phyloP scores from a whole-genome alignment of 1,140 invertebrate genomes.

The Melitaea cinxia region DNA sequence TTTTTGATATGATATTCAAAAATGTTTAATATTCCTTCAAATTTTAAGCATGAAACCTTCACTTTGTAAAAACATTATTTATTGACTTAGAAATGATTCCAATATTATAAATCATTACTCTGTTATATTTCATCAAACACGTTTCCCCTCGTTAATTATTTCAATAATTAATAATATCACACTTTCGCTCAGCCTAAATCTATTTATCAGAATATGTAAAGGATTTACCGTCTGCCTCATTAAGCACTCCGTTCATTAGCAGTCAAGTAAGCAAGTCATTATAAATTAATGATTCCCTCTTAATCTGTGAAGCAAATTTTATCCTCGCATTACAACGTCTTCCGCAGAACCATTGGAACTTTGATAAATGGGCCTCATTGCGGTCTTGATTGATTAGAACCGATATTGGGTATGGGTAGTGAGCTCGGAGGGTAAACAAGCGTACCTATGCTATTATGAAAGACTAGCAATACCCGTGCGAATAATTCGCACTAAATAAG shows the following conservation, averaged over 20 bases:
- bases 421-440: not conserved
- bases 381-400: slow-evolving; percentile 22
- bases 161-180: not conserved
- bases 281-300: slow-evolving; percentile 21
- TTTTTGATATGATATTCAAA: too few relatives aligned
- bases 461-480: too few relatives aligned
- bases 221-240: slow-evolving; percentile 3
- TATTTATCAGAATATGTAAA: slow-evolving; percentile 5
- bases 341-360: slow-evolving; percentile 1
- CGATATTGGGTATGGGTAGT: slow-evolving; percentile 10
- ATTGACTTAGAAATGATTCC: too few relatives aligned
- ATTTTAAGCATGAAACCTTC: too few relatives aligned
- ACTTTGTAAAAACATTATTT: too few relatives aligned
- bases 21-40: too few relatives aligned
- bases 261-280: slow-evolving; percentile 14
- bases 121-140: not conserved
- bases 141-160: not conserved
- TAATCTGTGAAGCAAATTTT: slow-evolving; percentile 18
- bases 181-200: not conserved
- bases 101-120: too few relatives aligned
- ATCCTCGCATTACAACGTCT: slow-evolving; percentile 20
- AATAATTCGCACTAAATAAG: too few relatives aligned
- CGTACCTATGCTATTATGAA: not conserved
- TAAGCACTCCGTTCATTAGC: slow-evolving; percentile 6
- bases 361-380: slow-evolving; percentile 26